Evolutionary conservation across 1,140 invertebrate genomes (phyloP).

Genomic region (Orussus abietinus): DNA sequence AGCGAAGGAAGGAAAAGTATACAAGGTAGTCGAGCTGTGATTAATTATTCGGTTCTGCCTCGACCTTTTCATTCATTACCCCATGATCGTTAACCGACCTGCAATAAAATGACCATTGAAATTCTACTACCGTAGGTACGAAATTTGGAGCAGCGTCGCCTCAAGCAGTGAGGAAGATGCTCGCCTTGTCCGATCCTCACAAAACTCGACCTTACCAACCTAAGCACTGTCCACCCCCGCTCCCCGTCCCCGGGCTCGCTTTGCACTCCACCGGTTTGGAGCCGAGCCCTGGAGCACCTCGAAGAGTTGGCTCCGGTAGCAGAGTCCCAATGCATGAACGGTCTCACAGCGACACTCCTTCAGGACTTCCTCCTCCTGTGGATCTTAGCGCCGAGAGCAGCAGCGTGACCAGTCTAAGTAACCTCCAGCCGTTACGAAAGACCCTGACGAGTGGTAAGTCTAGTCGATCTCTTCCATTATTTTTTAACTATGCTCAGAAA

Average conservation of each 20-base stretch:
- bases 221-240: conserved; percentile 57
- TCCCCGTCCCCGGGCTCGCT: conserved; percentile 50
- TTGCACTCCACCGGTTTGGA: conserved; percentile 53
- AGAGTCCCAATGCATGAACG: conserved; percentile 72
- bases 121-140: conserved; percentile 45
- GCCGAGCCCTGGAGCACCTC: conserved; percentile 64
- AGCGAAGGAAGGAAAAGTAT: conserved; percentile 70
- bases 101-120: too few species aligned
- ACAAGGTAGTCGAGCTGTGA: too few species aligned
- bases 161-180: conserved; percentile 89
- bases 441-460: conserved; percentile 78
- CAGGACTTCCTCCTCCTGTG: conserved; percentile 73
- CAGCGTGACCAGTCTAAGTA: conserved; percentile 88
- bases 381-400: conserved; percentile 92
- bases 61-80: too few species aligned
- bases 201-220: conserved; percentile 87
- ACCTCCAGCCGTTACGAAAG: conserved; percentile 78
- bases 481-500: conserved; percentile 10
- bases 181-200: conserved; percentile 79
- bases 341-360: conserved; percentile 85
- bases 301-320: conserved; percentile 61
- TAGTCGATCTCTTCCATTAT: conserved; percentile 20
- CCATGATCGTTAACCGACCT: too few species aligned
- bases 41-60: too few species aligned
- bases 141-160: conserved; percentile 90